Base-by-base conservation (phyloP, 1,140 invertebrate genomes). In the Lerema accius region DNA sequence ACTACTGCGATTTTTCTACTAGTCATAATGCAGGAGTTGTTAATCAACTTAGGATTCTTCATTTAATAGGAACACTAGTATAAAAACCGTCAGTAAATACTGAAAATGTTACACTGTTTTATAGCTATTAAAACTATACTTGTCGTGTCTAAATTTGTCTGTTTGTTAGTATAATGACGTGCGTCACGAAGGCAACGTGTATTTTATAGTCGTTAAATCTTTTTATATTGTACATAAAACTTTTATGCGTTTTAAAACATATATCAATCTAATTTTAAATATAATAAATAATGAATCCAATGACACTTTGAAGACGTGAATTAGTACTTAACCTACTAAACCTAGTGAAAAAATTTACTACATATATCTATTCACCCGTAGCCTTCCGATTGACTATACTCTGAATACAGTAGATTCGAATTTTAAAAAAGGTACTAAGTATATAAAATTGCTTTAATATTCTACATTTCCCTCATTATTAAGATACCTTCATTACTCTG, bases 151-250 rank as follows among this genome's bases (percentile, higher is more conserved):
- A 42, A 40, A 51, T 51, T 26, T 55, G 13, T 46, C 17, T 46
- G 17, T 53, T 42, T 55, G 35, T 40, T 40, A 42, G 17, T 42
- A 13, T 42, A 42, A 32, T 32, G 4, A 55, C 19, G 50, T 26
- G 28, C 50, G 50, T 42, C 50, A 26, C 37, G 35, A 53, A 16
- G 17, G 15, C 14, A 40, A 37, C 32, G 16, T 40, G 5, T 9
- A 53, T 39, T 53, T 53, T 40, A 53, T 11, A 51, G 15, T 23
- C 50, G 17, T 17, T 53, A 53, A 50, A 15, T 51, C 14, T 51
- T 51, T 37, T 39, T n/a, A 32, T 19, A 32, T 32, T 32, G 7
- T 32, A 32, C 28, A 9, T 32, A 32, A 32, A 32, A 32, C 28
- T 32, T 32, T 32, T 7, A 7, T 32, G 28, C 9, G 28, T 32